Evolutionary conservation across 2,797 vertebrate genomes (phyloP), one percentile per base, ranked within the genome.

Genomic region (Coracias cyanogaster): DNA sequence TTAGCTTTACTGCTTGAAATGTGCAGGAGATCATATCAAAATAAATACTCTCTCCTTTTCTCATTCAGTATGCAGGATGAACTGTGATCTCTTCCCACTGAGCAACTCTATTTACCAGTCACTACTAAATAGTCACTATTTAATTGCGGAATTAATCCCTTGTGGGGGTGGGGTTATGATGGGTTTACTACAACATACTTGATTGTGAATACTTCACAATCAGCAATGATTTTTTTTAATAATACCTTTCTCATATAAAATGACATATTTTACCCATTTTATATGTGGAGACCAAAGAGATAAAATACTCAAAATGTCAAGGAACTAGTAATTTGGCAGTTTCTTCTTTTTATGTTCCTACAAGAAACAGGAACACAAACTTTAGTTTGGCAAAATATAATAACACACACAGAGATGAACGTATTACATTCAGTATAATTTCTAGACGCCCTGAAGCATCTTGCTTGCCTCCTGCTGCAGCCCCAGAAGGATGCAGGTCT

Each of bases 11-110:
- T 41, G 15, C 64, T 52, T 39, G 51, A 64, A 76, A 69, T 0
- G 1, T 16, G n/a, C 21, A 43, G 45, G 41, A 66, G 20, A 29
- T 29, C 0, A 0, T 17, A 64, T 17, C 6, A 82, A 73, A 79
- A 86, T 15, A 82, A 81, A 54, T 43, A 69, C 5, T 7, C 3
- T 4, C 24, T 2, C 5, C 54, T 89, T 70, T 51, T 25, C 48
- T n/a, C 28, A 51, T 26, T 55, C 35, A 51, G 8, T 66, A 43
- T 33, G 54, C 72, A 73, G 51, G 13, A 61, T 45, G 20, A 86
- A 54, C 12, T 18, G 26, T 51, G 55, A 57, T 66, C 12, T 65
- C 29, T n/a, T n/a, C n/a, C n/a, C n/a, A 31, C 2, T 5, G 12
- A 66, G 15, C 25, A 43, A 10, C 28, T 73, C 33, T 62, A 5